Conservation (phyloP, 2,113 vertebrate species). For the Caracal caracal region DNA sequence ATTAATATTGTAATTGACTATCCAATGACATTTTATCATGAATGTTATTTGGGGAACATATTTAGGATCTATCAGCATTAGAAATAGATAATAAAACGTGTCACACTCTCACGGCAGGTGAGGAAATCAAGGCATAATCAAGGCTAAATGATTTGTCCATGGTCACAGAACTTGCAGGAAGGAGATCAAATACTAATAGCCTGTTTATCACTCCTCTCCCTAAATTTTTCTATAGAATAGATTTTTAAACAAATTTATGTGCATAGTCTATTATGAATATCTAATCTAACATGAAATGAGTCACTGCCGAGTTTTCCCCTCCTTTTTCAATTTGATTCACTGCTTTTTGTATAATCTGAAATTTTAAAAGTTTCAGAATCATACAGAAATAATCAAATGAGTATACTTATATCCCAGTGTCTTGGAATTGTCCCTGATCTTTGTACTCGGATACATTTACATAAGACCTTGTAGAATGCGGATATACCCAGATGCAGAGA, state of each 20-base stretch:
- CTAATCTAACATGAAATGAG: not conserved
- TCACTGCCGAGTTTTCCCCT: not conserved
- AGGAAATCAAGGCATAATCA: not conserved
- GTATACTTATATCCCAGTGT: not conserved
- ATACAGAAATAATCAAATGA: not conserved
- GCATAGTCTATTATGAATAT: not conserved
- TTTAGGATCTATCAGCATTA: not conserved
- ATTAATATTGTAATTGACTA: not conserved
- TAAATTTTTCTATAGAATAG: not conserved
- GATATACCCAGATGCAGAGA: not conserved
- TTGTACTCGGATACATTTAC: not conserved
- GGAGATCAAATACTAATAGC: not conserved
- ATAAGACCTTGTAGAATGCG: not conserved
- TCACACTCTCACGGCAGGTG: not conserved
- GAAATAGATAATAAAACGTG: not conserved
- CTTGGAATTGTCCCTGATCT: not conserved
- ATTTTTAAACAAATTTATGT: constrained; percentile 4
- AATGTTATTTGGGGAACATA: not conserved
- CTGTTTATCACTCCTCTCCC: not conserved
- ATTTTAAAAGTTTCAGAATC: constrained; percentile 8
- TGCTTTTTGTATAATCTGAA: constrained; percentile 21
- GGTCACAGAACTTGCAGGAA: not conserved
- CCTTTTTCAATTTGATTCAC: not conserved
- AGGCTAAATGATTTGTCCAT: not conserved
- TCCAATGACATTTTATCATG: not conserved